Evolutionary conservation across 2,797 vertebrate species (phyloP).

Genomic region (Myotis findleyi): DNA sequence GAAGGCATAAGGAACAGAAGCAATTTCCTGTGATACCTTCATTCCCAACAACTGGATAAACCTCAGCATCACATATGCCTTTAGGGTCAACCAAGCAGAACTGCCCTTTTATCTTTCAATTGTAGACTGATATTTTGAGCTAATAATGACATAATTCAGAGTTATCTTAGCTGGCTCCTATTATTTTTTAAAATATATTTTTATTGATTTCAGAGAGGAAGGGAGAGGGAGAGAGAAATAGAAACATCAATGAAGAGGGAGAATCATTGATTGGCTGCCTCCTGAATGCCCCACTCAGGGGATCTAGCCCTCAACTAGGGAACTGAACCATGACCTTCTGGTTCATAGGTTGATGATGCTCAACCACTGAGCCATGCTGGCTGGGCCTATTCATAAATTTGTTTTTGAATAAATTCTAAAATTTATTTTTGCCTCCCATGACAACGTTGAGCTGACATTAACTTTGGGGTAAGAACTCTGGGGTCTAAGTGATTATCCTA

Average conservation of each 20-base stretch:
- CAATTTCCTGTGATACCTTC: conserved; percentile 12
- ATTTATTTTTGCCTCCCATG: background rate
- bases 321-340: too few relatives aligned
- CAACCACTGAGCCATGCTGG: too few relatives aligned
- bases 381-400: too few relatives aligned
- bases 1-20: conserved; percentile 42
- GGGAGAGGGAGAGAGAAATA: too few relatives aligned
- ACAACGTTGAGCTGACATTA: conserved; percentile 7
- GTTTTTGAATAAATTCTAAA: background rate
- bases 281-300: too few relatives aligned
- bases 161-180: background rate
- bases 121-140: background rate
- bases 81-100: background rate
- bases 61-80: background rate
- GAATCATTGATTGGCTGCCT: too few relatives aligned
- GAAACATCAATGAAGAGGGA: too few relatives aligned
- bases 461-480: background rate
- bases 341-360: too few relatives aligned
- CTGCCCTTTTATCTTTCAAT: background rate
- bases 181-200: background rate
- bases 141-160: background rate
- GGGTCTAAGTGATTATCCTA: background rate
- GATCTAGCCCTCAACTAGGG: too few relatives aligned
- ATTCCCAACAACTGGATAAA: background rate
- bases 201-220: too few relatives aligned